These are phyloP conservation scores for Hofmannophila pseudospretella DNA, from an alignment of 2,888 invertebrate genomes.

Conservation along the genomic window DNA sequence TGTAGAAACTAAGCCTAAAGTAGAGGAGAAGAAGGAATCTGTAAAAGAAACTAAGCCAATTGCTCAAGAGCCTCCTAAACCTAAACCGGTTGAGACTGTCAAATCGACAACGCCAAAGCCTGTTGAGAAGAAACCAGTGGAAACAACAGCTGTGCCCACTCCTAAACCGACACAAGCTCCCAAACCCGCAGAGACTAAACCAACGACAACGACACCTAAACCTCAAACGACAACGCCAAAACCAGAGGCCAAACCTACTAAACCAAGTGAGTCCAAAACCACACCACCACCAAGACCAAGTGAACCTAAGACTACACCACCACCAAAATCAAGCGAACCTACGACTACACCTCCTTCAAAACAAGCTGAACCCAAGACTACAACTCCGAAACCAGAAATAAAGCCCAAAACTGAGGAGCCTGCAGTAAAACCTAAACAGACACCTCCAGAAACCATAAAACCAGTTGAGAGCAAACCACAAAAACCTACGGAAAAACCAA, in stretches of 20 bases:
- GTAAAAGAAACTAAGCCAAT: background rate
- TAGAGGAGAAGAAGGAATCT: background rate
- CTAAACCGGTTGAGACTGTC: background rate
- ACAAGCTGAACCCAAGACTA: conserved; percentile 16
- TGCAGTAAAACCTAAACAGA: conserved; percentile 14
- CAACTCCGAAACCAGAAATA: conserved; percentile 16
- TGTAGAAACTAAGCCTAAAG: conserved; percentile 1
- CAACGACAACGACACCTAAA: conserved; percentile 13
- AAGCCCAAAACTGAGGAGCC: conserved; percentile 15
- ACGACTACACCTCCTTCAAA: conserved; percentile 12
- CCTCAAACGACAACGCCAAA: conserved; percentile 15
- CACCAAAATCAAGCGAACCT: background rate
- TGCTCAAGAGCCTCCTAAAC: conserved; percentile 1
- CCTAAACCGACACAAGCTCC: conserved; percentile 3
- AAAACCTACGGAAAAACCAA: background rate
- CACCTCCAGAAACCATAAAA: conserved; percentile 17
- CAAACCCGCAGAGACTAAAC: conserved; percentile 8
- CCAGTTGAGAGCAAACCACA: conserved; percentile 13
- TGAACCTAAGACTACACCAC: conserved; percentile 9
- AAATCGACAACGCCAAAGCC: conserved; percentile 9
- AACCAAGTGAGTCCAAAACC: conserved; percentile 21
- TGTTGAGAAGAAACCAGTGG: conserved; percentile 2
- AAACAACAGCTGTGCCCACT: conserved; percentile 5
- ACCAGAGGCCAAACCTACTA: conserved; percentile 23
- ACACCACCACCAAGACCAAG: background rate